phyloP scores from a whole-genome alignment of 2,113 vertebrate species.

The Callipepla squamata region DNA sequence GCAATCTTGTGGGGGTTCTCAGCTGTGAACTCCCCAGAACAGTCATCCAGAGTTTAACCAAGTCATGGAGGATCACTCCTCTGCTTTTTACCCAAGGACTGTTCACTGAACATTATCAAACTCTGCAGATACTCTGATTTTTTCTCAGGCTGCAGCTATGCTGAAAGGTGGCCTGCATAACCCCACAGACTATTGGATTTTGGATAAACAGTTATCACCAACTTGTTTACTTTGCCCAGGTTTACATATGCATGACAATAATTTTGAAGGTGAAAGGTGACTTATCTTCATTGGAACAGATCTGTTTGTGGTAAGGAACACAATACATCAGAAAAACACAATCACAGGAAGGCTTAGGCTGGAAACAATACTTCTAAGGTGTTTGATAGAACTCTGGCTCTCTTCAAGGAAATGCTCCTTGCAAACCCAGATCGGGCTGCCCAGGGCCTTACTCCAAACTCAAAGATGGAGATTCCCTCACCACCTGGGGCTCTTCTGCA shows the following conservation, averaged over 20 bases:
- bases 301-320: background rate
- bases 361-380: background rate
- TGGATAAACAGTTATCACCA: background rate
- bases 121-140: too few species aligned
- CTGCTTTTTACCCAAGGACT: background rate
- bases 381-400: background rate
- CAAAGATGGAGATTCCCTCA: background rate
- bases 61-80: accelerated
- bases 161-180: background rate
- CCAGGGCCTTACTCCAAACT: background rate
- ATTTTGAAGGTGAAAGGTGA: background rate
- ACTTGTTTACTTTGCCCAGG: background rate
- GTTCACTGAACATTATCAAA: background rate
- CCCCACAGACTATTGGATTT: background rate
- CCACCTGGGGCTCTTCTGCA: background rate
- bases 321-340: background rate
- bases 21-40: background rate
- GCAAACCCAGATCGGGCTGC: background rate
- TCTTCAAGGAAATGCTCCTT: background rate
- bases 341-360: background rate
- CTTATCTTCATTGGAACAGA: background rate
- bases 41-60: background rate
- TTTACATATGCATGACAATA: background rate
- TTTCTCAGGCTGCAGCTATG: background rate
- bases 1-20: background rate